phyloP scores from a whole-genome alignment of 37 sponge, comb jelly and placozoan genomes.

The Cladorhizidae sp. region DNA sequence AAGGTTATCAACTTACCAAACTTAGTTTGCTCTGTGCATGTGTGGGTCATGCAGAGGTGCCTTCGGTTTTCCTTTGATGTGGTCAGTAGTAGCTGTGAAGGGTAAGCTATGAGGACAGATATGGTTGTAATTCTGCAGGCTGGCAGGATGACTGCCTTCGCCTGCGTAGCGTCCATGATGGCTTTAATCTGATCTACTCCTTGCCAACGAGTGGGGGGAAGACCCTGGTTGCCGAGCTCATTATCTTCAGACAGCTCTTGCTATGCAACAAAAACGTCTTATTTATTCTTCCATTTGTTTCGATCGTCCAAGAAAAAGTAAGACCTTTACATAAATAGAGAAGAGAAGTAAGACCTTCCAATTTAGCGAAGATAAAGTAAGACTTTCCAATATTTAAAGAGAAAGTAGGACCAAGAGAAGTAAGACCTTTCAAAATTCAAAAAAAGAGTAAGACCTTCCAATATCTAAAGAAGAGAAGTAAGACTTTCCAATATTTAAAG shows the following conservation, averaged over 20 bases:
- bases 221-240: constrained; percentile 94
- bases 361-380: too few relatives aligned
- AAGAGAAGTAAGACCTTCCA: neutral
- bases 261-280: constrained; percentile 67
- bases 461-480: too few relatives aligned
- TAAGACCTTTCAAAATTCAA: too few relatives aligned
- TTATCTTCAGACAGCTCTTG: constrained; percentile 79
- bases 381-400: too few relatives aligned
- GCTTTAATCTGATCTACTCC: constrained; percentile 84
- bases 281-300: constrained; percentile 90
- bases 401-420: too few relatives aligned
- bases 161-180: constrained; percentile 36
- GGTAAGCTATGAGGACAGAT: neutral
- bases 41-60: neutral
- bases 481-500: too few relatives aligned
- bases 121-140: constrained; percentile 31
- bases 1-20: neutral
- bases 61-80: neutral
- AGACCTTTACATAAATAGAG: neutral
- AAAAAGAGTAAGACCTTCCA: too few relatives aligned
- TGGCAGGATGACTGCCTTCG: constrained; percentile 82
- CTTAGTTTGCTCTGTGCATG: too few relatives aligned
- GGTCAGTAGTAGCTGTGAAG: neutral
- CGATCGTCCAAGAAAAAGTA: constrained; percentile 95
- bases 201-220: constrained; percentile 97